phyloP scores from a whole-genome alignment of 2,888 invertebrate genomes.

The Monoplex corrugatus region DNA sequence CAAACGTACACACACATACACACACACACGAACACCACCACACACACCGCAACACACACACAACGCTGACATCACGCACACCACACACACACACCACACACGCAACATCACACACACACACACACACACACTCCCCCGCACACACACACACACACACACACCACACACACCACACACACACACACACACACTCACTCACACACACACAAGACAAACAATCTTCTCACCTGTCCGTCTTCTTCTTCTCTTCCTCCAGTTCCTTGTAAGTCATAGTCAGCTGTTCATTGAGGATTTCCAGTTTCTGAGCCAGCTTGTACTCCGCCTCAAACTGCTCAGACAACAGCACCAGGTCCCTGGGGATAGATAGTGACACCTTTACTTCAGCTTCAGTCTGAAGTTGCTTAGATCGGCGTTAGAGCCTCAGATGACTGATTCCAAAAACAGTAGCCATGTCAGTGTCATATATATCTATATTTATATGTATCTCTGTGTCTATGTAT shows the following conservation, averaged over 20 bases:
- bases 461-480: too few relatives aligned
- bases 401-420: too few relatives aligned
- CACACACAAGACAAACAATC: not conserved
- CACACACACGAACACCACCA: not conserved
- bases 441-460: too few relatives aligned
- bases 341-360: slow-evolving; percentile 95
- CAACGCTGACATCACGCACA: too few relatives aligned
- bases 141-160: too few relatives aligned
- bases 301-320: slow-evolving; percentile 96
- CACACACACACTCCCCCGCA: not conserved
- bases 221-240: slow-evolving; percentile 95
- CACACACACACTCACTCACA: too few relatives aligned
- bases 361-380: too few relatives aligned
- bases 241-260: slow-evolving; percentile 95
- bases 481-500: too few relatives aligned
- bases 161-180: too few relatives aligned
- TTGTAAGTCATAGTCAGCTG: slow-evolving; percentile 96
- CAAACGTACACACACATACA: not conserved
- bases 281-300: slow-evolving; percentile 95
- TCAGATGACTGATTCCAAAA: too few relatives aligned
- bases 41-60: slow-evolving; percentile 23
- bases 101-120: not conserved
- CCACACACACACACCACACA: not conserved
- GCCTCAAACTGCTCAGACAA: slow-evolving; percentile 98
- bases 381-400: too few relatives aligned